Evolutionary conservation across 1,140 invertebrate species (phyloP), one percentile per base, ranked within the genome.

Genomic region (Holotrichia oblita): DNA sequence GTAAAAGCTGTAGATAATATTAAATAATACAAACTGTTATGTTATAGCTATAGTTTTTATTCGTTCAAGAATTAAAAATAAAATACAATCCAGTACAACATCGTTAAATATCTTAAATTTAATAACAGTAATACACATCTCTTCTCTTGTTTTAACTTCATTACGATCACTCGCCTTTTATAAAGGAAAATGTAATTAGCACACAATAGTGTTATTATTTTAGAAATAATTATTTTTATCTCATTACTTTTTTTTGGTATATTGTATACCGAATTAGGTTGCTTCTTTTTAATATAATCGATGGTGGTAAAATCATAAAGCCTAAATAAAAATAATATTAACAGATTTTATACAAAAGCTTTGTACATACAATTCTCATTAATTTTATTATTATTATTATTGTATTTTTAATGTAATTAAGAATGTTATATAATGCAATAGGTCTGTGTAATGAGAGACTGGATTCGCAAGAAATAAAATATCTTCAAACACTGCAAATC

Each of bases 41-140:
- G 17, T 41, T 73, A 78, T 78, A 73, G 64, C 40, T 22, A 9
- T 48, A 72, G 17, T 72, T 7, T 72, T 77, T 77, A 73, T 27
- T 78, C 42, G 77, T 64, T 69, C 27, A 78, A 44, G 77, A 69
- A 78, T 69, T 78, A 78, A 78, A 78, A 78, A 78, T 78, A 78
- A 78, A 78, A 48, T 78, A 78, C 77, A 78, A 73, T 78, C 77
- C 77, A 78, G 34, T 48, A 74, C 34, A 78, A 78, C 77, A 78
- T 78, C 40, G 77, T 78, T 78, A 78, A 78, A 78, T 78, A 78
- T 78, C 41, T 78, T 69, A 78, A 78, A 40, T 7, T 59, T 78
- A 69, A 61, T 77, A 74, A 74, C 73, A 74, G 34, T 74, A 74
- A 74, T 74, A 74, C 40, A 74, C 41, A 74, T 42, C 20, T 74